Conservation (phyloP, 2,797 vertebrate genomes). For the Hydrophis major region DNA sequence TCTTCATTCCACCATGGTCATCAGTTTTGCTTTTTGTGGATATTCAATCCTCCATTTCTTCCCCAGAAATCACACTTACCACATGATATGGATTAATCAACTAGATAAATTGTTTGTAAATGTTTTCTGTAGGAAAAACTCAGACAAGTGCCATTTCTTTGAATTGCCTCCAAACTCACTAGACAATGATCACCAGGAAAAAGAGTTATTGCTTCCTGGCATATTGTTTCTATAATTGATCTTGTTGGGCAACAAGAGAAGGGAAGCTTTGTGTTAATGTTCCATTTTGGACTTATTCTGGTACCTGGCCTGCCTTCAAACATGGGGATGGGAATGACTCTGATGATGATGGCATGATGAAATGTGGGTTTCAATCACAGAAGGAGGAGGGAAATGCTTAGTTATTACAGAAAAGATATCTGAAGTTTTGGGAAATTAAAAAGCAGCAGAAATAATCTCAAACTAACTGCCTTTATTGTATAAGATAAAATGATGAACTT, state of each 20-base stretch:
- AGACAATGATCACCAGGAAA: background rate
- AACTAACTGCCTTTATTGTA: background rate
- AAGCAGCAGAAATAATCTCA: background rate
- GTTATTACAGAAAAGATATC: background rate
- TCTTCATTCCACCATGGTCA: background rate
- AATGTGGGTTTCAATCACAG: background rate
- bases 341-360: background rate
- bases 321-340: background rate
- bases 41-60: background rate
- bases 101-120: background rate
- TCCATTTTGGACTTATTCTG: background rate
- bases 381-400: background rate
- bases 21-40: background rate
- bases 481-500: background rate
- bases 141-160: background rate
- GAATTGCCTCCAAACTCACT: background rate
- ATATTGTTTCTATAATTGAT: background rate
- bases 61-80: background rate
- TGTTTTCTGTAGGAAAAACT: background rate
- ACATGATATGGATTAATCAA: background rate
- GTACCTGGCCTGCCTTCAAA: background rate
- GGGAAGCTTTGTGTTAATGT: background rate
- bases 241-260: background rate
- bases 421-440: background rate
- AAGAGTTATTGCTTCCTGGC: background rate